Conservation (phyloP, 1,140 invertebrate genomes). For the Drosophila mauritiana region DNA sequence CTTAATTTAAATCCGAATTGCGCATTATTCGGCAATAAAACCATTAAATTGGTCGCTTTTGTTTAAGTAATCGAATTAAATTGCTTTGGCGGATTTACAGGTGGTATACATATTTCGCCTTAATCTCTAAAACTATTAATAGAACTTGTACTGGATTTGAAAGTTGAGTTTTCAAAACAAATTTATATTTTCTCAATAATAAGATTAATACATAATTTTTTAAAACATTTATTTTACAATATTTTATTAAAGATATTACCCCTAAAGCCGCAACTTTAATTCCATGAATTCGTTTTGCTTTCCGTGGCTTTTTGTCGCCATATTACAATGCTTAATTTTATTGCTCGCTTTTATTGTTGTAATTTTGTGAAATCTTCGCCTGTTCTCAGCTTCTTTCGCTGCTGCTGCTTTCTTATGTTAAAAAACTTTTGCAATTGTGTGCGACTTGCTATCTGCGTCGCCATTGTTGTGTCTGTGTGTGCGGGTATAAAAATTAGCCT, state of each 20-base stretch:
- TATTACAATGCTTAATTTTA: slow-evolving; percentile 83
- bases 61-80: slow-evolving; percentile 27
- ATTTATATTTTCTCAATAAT: too few relatives aligned
- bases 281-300: slow-evolving; percentile 23
- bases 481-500: slow-evolving; percentile 74
- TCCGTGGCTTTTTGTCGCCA: slow-evolving; percentile 54
- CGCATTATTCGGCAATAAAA: slow-evolving; percentile 14
- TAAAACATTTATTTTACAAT: too few relatives aligned
- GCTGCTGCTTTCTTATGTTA: slow-evolving; percentile 62
- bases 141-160: too few relatives aligned
- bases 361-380: slow-evolving; percentile 67
- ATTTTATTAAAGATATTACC: neutral
- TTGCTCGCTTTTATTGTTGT: slow-evolving; percentile 80
- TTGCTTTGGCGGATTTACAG: neutral
- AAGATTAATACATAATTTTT: too few relatives aligned
- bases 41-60: neutral
- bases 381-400: slow-evolving; percentile 9
- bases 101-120: neutral
- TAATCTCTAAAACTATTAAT: neutral
- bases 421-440: slow-evolving; percentile 79
- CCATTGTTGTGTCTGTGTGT: slow-evolving; percentile 41
- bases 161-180: too few relatives aligned
- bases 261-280: slow-evolving; percentile 21
- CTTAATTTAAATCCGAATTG: slow-evolving; percentile 18
- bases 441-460: slow-evolving; percentile 60